These are phyloP conservation scores for Ornithoptera alexandrae DNA, from an alignment of 2,888 invertebrate genomes.

Conservation along the genomic window DNA sequence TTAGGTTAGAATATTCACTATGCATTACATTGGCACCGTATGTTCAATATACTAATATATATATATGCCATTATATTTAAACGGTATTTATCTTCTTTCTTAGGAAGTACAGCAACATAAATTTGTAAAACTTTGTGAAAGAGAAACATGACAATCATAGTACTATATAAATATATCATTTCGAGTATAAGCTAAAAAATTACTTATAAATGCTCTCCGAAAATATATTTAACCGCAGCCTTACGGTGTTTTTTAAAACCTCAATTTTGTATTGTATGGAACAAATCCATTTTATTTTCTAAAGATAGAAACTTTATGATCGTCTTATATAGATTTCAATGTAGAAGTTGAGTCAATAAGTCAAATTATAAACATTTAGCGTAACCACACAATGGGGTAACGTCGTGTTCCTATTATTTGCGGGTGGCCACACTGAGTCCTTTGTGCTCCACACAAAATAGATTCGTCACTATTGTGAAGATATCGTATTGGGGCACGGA, in stretches of 20 bases:
- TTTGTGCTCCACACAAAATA: slow-evolving; percentile 54
- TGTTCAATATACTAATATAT: too few relatives aligned
- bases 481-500: slow-evolving; percentile 41
- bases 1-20: neutral
- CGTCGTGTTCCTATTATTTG: slow-evolving; percentile 53
- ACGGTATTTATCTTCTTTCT: too few relatives aligned
- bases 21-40: too few relatives aligned
- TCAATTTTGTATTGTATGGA: neutral
- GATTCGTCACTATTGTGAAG: slow-evolving; percentile 61
- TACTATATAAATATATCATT: too few relatives aligned
- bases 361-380: slow-evolving; percentile 53
- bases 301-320: neutral
- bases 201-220: too few relatives aligned
- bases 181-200: too few relatives aligned
- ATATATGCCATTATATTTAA: too few relatives aligned
- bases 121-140: too few relatives aligned
- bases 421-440: slow-evolving; percentile 64
- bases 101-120: too few relatives aligned
- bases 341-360: slow-evolving; percentile 45
- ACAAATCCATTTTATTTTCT: slow-evolving; percentile 11
- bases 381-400: slow-evolving; percentile 53
- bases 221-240: too few relatives aligned
- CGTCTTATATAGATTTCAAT: slow-evolving; percentile 16
- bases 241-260: neutral
- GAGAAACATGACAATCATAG: too few relatives aligned